These are phyloP conservation scores for Lutjanus campechanus DNA, from an alignment of 2,797 vertebrate species.

Conservation along the genomic window DNA sequence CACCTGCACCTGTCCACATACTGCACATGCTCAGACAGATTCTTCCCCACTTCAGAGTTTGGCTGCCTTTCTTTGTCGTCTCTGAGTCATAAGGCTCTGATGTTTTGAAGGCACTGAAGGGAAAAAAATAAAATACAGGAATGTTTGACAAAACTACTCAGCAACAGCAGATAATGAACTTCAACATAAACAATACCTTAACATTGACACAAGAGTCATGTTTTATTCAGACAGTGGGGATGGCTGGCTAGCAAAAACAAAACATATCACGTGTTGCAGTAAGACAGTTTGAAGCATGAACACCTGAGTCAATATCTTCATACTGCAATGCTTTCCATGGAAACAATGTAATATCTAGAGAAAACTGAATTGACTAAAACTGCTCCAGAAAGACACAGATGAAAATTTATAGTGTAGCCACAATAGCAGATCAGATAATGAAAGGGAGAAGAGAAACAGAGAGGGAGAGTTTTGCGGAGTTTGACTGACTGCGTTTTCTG, in stretches of 20 bases:
- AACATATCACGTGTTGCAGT: conserved; percentile 50
- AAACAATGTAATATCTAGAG: conserved; percentile 44
- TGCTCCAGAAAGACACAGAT: conserved; percentile 50
- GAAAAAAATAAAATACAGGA: conserved; percentile 21
- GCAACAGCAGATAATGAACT: conserved; percentile 43
- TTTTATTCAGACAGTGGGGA: conserved; percentile 52
- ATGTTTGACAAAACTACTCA: conserved; percentile 43
- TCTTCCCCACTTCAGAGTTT: conserved; percentile 57
- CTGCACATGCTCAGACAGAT: conserved; percentile 79
- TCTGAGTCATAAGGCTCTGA: conserved; percentile 65
- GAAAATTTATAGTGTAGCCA: conserved; percentile 64
- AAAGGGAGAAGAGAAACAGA: conserved; percentile 68
- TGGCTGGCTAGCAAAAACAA: conserved; percentile 49
- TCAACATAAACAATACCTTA: conserved; percentile 29
- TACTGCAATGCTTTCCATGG: conserved; percentile 38
- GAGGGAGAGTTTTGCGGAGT: conserved; percentile 65
- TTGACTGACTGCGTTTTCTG: conserved; percentile 78
- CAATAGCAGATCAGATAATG: conserved; percentile 79
- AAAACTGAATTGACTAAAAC: conserved; percentile 47
- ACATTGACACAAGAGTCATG: conserved; percentile 38
- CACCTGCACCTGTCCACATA: conserved; percentile 76
- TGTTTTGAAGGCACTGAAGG: conserved; percentile 42
- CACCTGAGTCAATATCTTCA: conserved; percentile 59
- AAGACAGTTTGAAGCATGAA: conserved; percentile 42
- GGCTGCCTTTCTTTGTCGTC: conserved; percentile 58